Evolutionary conservation across 1,140 invertebrate genomes (phyloP), one percentile per base, ranked within the genome.

Genomic region (Sweltsa coloradensis): DNA sequence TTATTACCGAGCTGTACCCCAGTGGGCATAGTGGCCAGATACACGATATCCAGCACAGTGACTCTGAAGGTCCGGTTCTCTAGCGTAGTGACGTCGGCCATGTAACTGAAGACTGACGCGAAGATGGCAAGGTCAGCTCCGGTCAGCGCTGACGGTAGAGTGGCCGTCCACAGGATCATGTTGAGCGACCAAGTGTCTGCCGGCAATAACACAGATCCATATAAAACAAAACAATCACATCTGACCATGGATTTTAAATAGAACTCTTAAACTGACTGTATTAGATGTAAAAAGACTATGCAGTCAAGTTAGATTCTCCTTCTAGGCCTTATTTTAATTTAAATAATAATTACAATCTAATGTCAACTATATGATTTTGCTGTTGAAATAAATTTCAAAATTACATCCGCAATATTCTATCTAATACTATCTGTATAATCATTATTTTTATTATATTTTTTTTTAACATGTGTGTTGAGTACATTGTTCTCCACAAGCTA

Each of bases 41-140:
- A 87, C 47, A 76, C 69, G 0, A 78, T 73, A 57, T 87, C 83
- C 21, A 87, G 56, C 42, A 87, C 75, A 3, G 81, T 79, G 3
- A 85, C 76, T 34, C 84, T 67, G 0, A 85, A 52, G 0, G 83
- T 86, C 44, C 84, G 68, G 51, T 77, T 69, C 34, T 75, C 53
- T 2, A 71, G 27, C 0, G 73, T 72, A 0, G 78, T 74, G 18
- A 85, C 65, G 52, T 87, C 84, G 5, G 81, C 74, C 25, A 87
- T 71, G 54, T 87, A 87, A 0, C 81, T 69, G 57, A 86, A 85
- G 26, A 75, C 75, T 0, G 75, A 73, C 9, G 77, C 76, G 57
- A 87, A 86, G 51, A 87, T 83, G 0, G 80, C 78, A 11, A 86
- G 69, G 56, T 85, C 80, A 3, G 78, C 78, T 0, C 83, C 83